Conservation (phyloP, 2,797 vertebrate genomes). For the Bryconaethiops microstoma region DNA sequence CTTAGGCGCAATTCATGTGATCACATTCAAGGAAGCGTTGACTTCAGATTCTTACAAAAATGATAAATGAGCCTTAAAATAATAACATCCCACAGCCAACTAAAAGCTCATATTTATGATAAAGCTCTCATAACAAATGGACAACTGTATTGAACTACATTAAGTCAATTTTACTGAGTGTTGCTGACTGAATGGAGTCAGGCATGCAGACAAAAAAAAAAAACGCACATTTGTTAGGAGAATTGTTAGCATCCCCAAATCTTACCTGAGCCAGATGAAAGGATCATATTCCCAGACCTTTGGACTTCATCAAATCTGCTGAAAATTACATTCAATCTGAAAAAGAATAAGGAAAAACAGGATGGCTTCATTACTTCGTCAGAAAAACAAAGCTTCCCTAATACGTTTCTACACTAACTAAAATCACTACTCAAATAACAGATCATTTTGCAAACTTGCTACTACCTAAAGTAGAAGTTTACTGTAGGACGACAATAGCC, state of each 20-base stretch:
- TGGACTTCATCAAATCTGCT: constrained; percentile 98
- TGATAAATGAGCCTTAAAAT: not conserved
- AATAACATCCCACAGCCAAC: not conserved
- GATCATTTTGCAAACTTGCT: not conserved
- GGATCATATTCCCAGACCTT: constrained; percentile 96
- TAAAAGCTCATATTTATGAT: not conserved
- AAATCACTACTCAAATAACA: not conserved
- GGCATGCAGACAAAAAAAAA: not conserved
- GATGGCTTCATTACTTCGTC: not conserved
- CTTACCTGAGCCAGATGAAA: constrained; percentile 86
- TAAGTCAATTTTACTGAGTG: not conserved
- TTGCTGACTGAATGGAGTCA: not conserved
- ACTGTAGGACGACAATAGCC: not conserved
- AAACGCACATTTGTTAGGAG: not conserved
- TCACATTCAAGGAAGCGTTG: too few species aligned
- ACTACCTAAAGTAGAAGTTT: not conserved
- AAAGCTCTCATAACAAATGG: not conserved
- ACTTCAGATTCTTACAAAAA: too few species aligned
- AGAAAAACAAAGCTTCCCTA: not conserved
- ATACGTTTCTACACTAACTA: not conserved
- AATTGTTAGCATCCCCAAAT: not conserved
- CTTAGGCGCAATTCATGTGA: not conserved
- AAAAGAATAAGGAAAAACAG: not conserved
- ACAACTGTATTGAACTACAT: not conserved
- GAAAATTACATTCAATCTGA: constrained; percentile 98